Conservation (phyloP, 2,888 invertebrate species). For the Aphodius granarius region DNA sequence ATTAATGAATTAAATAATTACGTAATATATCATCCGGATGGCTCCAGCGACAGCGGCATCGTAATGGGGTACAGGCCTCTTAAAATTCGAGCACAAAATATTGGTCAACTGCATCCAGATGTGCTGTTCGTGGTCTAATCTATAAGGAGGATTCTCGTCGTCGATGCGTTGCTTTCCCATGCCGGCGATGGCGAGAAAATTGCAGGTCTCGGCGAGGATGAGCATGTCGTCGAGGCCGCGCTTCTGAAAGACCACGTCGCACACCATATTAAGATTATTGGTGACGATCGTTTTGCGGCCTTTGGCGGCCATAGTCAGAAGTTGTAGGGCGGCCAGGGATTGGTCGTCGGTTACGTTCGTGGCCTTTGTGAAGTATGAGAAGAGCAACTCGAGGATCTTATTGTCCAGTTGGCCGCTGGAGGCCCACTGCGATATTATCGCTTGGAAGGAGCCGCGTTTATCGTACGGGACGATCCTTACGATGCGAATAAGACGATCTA, state of each 20-base stretch:
- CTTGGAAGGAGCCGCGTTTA: conserved; percentile 64
- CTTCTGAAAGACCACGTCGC: conserved; percentile 68
- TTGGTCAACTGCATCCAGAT: conserved; percentile 58
- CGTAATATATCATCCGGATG: conserved; percentile 62
- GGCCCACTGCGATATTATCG: conserved; percentile 65
- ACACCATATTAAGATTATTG: conserved; percentile 73
- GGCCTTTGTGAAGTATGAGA: conserved; percentile 73
- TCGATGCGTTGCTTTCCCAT: conserved; percentile 46
- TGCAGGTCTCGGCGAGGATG: conserved; percentile 62
- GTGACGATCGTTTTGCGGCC: conserved; percentile 49
- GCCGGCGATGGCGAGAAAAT: conserved; percentile 59
- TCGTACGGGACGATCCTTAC: conserved; percentile 59
- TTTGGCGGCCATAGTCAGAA: conserved; percentile 75
- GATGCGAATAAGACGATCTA: conserved; percentile 62
- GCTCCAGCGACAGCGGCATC: conserved; percentile 61
- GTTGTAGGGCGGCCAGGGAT: conserved; percentile 71
- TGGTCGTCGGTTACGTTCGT: conserved; percentile 71
- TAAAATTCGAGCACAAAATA: conserved; percentile 52
- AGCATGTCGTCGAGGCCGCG: conserved; percentile 57
- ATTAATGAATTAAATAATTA: conserved; percentile 39
- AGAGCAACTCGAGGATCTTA: conserved; percentile 69
- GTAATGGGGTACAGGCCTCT: conserved; percentile 56
- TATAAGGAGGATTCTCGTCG: conserved; percentile 47
- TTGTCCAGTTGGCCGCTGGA: conserved; percentile 60
- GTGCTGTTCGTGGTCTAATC: conserved; percentile 55